Conservation (phyloP, 2,888 invertebrate species). For the Metacarcinus magister region DNA sequence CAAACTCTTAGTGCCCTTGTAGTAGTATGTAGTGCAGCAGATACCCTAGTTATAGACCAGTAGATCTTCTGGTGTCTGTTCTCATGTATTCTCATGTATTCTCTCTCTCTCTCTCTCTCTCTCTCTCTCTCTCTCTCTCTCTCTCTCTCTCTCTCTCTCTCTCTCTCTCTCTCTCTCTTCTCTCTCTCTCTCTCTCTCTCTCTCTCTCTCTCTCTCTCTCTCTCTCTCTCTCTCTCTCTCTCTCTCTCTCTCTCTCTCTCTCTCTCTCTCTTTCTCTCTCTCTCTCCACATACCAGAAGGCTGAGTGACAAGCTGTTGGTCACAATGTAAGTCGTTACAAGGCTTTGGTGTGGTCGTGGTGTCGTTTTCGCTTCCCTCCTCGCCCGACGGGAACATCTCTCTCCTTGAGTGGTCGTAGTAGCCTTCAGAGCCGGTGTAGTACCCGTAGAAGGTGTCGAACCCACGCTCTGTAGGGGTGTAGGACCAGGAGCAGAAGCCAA, state of each 20-base stretch:
- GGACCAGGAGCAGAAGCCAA: constrained; percentile 91
- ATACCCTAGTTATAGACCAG: too few relatives aligned
- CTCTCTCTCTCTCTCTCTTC: background rate
- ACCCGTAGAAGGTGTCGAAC: constrained; percentile 93
- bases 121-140: too few relatives aligned
- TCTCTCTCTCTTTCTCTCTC: background rate
- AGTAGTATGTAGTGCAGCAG: too few relatives aligned
- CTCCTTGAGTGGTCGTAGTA: constrained; percentile 93
- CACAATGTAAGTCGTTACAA: background rate
- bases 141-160: background rate
- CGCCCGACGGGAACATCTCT: background rate
- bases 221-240: too few relatives aligned
- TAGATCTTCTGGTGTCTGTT: too few relatives aligned
- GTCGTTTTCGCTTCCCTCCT: background rate
- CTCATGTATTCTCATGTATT: too few relatives aligned
- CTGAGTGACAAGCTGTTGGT: background rate
- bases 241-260: too few relatives aligned
- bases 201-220: background rate
- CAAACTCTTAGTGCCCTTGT: too few relatives aligned
- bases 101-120: background rate
- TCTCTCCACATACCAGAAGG: background rate
- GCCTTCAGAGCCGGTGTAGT: constrained; percentile 95
- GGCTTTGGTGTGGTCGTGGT: background rate
- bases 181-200: background rate
- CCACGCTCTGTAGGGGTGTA: constrained; percentile 92